Percentiles rank a stretch among this genome's conserved stretches.
Conservation (phyloP, 2,797 vertebrate genomes). For the Enteromius mattozi region DNA sequence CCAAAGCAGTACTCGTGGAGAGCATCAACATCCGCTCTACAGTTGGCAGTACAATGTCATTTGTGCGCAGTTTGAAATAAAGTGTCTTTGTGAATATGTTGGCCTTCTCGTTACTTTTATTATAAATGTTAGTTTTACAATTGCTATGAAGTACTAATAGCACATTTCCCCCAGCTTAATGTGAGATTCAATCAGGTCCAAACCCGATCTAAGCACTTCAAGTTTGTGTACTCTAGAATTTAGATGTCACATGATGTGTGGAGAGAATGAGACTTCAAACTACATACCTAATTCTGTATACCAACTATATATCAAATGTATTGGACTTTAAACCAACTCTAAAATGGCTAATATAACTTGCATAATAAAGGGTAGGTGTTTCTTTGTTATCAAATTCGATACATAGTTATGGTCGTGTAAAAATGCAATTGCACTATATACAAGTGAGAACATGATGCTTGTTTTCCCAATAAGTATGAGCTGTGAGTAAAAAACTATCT, state of each 20-base stretch:
- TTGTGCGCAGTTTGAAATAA: conserved; percentile 74
- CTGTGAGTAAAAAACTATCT: background rate
- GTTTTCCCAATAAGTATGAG: background rate
- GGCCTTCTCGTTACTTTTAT: background rate
- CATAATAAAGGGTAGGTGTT: background rate
- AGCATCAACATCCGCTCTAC: conserved; percentile 40
- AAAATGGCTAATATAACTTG: background rate
- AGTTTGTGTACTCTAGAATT: background rate
- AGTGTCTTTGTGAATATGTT: conserved; percentile 49
- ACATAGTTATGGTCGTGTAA: background rate
- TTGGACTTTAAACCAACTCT: background rate
- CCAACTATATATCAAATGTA: background rate
- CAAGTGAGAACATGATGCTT: background rate
- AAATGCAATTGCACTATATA: background rate
- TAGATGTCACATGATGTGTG: background rate
- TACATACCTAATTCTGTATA: background rate
- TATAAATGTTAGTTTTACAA: background rate
- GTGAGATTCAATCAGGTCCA: background rate
- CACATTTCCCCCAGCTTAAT: background rate
- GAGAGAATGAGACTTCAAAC: background rate
- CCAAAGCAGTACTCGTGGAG: conserved; percentile 44
- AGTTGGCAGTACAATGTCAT: conserved; percentile 42
- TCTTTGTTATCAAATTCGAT: background rate
- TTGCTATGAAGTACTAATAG: background rate
- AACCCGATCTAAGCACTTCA: background rate